Evolutionary conservation across 2,113 vertebrate species (phyloP).

Genomic region (Buteo buteo): DNA sequence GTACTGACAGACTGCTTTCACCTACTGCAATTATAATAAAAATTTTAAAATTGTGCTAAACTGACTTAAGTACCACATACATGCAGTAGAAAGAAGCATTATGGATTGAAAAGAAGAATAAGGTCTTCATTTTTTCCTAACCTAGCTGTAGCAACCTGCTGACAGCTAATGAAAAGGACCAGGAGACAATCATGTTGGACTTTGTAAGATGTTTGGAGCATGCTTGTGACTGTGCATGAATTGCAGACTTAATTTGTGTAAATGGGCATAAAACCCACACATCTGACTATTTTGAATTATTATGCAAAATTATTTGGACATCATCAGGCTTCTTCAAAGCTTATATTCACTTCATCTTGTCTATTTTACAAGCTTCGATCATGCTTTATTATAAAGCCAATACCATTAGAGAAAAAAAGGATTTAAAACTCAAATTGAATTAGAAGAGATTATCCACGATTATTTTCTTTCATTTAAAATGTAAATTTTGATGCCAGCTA

Average conservation of each 20-base stretch:
- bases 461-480: slow-evolving; percentile 18
- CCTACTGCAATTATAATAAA: slow-evolving; percentile 47
- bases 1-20: background rate
- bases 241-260: slow-evolving; percentile 45
- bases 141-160: slow-evolving; percentile 32
- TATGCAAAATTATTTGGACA: slow-evolving; percentile 20
- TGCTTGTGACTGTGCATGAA: slow-evolving; percentile 14
- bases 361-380: background rate
- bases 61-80: slow-evolving; percentile 21
- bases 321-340: background rate
- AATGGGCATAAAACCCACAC: slow-evolving; percentile 11
- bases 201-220: slow-evolving; percentile 29
- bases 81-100: background rate
- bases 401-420: background rate
- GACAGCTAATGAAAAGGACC: slow-evolving; percentile 56
- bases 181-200: slow-evolving; percentile 34
- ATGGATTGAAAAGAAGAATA: slow-evolving; percentile 30
- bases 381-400: slow-evolving; percentile 21
- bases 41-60: slow-evolving; percentile 35
- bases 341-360: background rate
- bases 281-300: background rate
- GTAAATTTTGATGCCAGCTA: slow-evolving; percentile 44
- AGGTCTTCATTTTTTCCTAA: slow-evolving; percentile 48
- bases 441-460: background rate
- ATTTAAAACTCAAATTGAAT: slow-evolving; percentile 6